phyloP scores from a whole-genome alignment of 2,797 vertebrate genomes.

The Manis crassicaudata region DNA sequence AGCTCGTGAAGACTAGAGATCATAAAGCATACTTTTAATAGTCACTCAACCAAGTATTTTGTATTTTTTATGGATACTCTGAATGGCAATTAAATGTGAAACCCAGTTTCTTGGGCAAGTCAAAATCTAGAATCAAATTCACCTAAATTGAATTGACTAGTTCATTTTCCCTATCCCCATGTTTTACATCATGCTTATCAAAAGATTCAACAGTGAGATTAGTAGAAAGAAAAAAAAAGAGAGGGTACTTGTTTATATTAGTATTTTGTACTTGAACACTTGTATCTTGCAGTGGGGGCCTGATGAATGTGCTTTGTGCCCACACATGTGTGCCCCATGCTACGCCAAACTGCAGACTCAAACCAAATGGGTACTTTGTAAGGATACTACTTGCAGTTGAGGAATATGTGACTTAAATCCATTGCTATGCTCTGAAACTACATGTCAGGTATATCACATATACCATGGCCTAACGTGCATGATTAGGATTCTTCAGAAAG shows the following conservation, averaged over 20 bases:
- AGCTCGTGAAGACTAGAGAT: constrained; percentile 67
- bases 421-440: constrained; percentile 75
- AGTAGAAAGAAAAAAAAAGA: constrained; percentile 18
- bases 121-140: constrained; percentile 70
- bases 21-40: constrained; percentile 73
- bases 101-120: constrained; percentile 77
- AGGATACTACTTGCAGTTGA: constrained; percentile 70
- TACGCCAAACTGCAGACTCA: constrained; percentile 75
- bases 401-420: constrained; percentile 66
- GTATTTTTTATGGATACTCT: constrained; percentile 70
- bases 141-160: constrained; percentile 58
- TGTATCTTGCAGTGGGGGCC: constrained; percentile 82
- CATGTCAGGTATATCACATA: constrained; percentile 73
- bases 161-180: constrained; percentile 64
- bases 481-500: constrained; percentile 49
- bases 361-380: constrained; percentile 80
- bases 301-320: constrained; percentile 83
- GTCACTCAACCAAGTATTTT: constrained; percentile 71
- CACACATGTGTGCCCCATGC: constrained; percentile 74
- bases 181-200: constrained; percentile 50
- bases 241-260: constrained; percentile 80
- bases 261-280: constrained; percentile 86
- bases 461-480: constrained; percentile 80
- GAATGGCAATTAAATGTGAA: constrained; percentile 82
- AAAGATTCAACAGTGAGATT: constrained; percentile 75